Percentiles rank a stretch among this genome's conserved stretches.
Evolutionary conservation across 2,888 invertebrate genomes (phyloP).

Genomic region (Machimus atricapillus): DNA sequence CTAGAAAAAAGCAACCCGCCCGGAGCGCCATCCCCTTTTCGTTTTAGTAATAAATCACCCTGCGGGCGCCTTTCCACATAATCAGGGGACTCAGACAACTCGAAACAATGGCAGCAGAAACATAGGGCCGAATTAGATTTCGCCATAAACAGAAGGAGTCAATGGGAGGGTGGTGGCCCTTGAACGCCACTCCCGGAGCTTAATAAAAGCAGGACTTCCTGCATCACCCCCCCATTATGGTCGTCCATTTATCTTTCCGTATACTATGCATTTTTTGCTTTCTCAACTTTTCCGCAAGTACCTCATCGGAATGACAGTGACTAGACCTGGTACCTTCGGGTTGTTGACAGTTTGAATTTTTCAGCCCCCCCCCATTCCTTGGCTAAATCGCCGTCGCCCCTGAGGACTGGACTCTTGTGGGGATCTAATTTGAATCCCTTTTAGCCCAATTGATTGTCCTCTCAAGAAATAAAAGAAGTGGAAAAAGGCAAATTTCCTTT

Average conservation of each 20-base stretch:
- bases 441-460: conserved; percentile 11
- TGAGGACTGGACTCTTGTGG: not conserved
- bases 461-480: conserved; percentile 26
- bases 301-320: not conserved
- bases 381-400: not conserved
- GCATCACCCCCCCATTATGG: not conserved
- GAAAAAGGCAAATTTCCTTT: conserved; percentile 8
- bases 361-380: not conserved
- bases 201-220: conserved; percentile 13
- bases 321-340: not conserved
- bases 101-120: conserved; percentile 5
- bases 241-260: not conserved
- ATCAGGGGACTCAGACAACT: conserved; percentile 31
- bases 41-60: conserved; percentile 8
- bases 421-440: conserved; percentile 2
- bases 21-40: not conserved
- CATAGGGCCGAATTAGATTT: conserved; percentile 7
- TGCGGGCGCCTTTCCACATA: conserved; percentile 7
- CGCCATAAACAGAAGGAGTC: conserved; percentile 23
- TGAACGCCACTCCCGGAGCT: not conserved
- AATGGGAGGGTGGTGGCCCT: not conserved
- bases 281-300: not conserved
- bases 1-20: not conserved
- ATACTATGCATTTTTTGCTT: not conserved
- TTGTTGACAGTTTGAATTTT: not conserved